Conservation (phyloP, 2,888 invertebrate genomes). For the Kryphioiulus occultus region DNA sequence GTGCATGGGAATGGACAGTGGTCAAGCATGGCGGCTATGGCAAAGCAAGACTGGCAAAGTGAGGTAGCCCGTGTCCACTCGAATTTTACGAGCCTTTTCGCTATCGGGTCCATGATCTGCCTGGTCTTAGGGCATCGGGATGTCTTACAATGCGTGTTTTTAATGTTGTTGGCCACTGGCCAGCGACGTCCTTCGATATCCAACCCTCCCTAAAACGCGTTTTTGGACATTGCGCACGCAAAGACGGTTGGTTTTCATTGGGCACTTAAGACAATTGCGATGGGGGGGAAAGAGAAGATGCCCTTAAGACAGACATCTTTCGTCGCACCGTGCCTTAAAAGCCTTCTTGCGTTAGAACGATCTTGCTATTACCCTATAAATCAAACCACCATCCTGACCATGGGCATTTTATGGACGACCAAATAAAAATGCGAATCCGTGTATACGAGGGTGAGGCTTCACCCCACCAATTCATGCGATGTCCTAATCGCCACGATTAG, state of each 20-base stretch:
- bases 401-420: conserved; percentile 18
- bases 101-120: neutral
- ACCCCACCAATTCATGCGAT: too few relatives aligned
- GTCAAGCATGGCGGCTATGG: neutral
- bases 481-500: too few relatives aligned
- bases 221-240: neutral
- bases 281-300: neutral
- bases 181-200: conserved; percentile 6
- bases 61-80: neutral
- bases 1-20: neutral
- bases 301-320: conserved; percentile 4
- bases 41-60: neutral
- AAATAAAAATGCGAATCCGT: neutral
- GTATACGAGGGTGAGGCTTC: too few relatives aligned
- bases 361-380: neutral
- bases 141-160: neutral
- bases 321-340: neutral
- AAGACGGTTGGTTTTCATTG: neutral
- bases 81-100: neutral
- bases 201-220: neutral
- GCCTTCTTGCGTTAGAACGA: neutral
- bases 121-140: neutral
- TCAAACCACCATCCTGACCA: neutral
- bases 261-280: conserved; percentile 10
- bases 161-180: neutral